Evolutionary conservation across 2,888 invertebrate species (phyloP).

Genomic region (Liodrosophila aerea): DNA sequence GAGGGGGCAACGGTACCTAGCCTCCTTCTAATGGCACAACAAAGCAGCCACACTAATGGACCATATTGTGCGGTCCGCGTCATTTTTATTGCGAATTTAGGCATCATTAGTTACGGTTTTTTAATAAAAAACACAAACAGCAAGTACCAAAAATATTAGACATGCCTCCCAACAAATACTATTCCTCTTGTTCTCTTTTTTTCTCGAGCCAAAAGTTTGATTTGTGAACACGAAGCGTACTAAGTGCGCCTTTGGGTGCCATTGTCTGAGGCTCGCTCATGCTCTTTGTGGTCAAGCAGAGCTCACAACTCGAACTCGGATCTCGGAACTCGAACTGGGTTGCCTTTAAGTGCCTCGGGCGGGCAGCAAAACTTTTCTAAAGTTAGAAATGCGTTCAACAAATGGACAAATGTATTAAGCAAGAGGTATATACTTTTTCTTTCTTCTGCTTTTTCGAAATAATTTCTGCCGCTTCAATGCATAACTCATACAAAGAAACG

Average conservation of each 20-base stretch:
- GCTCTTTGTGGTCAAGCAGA: conserved; percentile 65
- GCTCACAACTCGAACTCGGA: conserved; percentile 3
- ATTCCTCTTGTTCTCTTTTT: conserved; percentile 12
- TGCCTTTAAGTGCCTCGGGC: conserved; percentile 51
- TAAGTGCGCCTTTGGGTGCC: conserved; percentile 76
- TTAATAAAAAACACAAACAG: conserved; percentile 75
- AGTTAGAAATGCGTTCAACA: conserved; percentile 56
- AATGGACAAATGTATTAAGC: conserved; percentile 70
- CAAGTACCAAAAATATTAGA: conserved; percentile 51
- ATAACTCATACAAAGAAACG: conserved; percentile 20
- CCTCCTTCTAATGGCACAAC: conserved; percentile 63
- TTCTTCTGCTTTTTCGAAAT: conserved; percentile 38
- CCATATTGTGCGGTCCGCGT: conserved; percentile 69
- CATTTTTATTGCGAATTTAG: conserved; percentile 77
- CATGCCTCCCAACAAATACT: not conserved
- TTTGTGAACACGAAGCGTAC: conserved; percentile 64
- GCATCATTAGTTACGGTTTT: conserved; percentile 78
- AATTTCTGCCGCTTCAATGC: conserved; percentile 49
- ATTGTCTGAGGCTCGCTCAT: conserved; percentile 56
- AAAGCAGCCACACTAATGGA: conserved; percentile 74
- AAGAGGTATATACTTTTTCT: conserved; percentile 40
- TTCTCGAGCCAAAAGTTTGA: conserved; percentile 60
- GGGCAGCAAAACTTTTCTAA: conserved; percentile 52
- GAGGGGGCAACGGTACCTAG: conserved; percentile 25
- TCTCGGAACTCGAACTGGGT: conserved; percentile 9